Conservation (phyloP, 1,140 invertebrate genomes). For the Diprion similis region DNA sequence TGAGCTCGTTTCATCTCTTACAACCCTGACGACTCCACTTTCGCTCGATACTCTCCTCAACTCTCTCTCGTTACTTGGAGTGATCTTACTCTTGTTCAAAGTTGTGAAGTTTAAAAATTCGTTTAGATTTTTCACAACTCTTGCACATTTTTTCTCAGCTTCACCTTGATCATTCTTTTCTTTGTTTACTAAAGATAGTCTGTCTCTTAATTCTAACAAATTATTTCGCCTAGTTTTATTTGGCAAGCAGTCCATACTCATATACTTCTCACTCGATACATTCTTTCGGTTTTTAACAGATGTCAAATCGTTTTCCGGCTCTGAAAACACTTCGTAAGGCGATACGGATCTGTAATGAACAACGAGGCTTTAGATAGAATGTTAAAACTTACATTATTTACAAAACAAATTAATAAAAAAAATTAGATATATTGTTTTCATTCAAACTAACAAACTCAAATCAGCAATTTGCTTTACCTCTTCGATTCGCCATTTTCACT, state of each 20-base stretch:
- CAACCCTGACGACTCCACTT: slow-evolving; percentile 45
- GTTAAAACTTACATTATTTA: slow-evolving; percentile 16
- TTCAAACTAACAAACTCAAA: slow-evolving; percentile 14
- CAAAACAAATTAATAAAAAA: slow-evolving; percentile 16
- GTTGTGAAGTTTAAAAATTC: slow-evolving; percentile 81
- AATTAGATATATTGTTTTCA: slow-evolving; percentile 8
- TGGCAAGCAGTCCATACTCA: slow-evolving; percentile 43
- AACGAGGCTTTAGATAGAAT: neutral
- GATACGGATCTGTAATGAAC: slow-evolving; percentile 35
- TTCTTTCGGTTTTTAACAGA: slow-evolving; percentile 48
- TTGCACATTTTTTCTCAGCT: slow-evolving; percentile 52
- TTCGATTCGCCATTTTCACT: slow-evolving; percentile 43
- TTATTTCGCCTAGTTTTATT: slow-evolving; percentile 37
- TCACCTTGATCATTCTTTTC: slow-evolving; percentile 39
- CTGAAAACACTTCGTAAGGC: slow-evolving; percentile 36
- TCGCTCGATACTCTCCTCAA: slow-evolving; percentile 49
- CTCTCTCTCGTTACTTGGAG: slow-evolving; percentile 49
- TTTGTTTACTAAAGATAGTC: slow-evolving; percentile 26
- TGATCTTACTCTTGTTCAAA: slow-evolving; percentile 66
- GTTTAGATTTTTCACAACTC: slow-evolving; percentile 82
- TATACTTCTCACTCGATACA: slow-evolving; percentile 51
- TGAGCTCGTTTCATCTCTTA: slow-evolving; percentile 68
- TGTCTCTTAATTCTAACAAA: slow-evolving; percentile 42
- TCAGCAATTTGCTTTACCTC: slow-evolving; percentile 32
- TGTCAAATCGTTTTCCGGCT: slow-evolving; percentile 42